phyloP scores from a whole-genome alignment of 2,797 vertebrate genomes.

The Lepus townsendii region DNA sequence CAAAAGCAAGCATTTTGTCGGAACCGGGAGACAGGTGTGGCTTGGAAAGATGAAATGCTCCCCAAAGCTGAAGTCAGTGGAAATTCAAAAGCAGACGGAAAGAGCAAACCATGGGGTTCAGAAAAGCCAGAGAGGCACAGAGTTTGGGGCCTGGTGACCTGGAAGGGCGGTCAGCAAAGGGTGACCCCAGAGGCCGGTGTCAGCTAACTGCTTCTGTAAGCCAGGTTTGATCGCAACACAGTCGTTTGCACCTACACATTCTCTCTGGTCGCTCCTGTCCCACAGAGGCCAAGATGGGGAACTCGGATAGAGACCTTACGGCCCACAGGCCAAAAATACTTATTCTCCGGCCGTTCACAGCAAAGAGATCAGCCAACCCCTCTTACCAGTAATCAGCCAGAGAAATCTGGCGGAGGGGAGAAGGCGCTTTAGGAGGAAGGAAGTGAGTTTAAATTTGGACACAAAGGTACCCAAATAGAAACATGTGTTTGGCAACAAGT shows the following conservation, averaged over 20 bases:
- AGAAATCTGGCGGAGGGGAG: slow-evolving; percentile 44
- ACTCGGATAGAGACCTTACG: background rate
- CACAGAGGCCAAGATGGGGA: background rate
- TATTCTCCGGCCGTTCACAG: background rate
- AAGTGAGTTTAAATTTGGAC: slow-evolving; percentile 79
- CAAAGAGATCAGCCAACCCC: slow-evolving; percentile 25
- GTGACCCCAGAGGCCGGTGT: background rate
- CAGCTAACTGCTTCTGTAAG: background rate
- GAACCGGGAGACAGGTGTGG: background rate
- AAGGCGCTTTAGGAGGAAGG: slow-evolving; percentile 69
- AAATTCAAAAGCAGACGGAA: slow-evolving; percentile 26
- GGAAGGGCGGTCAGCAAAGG: background rate
- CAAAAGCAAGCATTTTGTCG: background rate
- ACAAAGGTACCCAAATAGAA: slow-evolving; percentile 78
- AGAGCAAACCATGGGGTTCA: background rate
- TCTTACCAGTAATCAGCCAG: slow-evolving; percentile 62
- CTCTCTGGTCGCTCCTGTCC: background rate
- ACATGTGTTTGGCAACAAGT: slow-evolving; percentile 41
- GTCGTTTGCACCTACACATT: background rate
- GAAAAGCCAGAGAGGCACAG: background rate
- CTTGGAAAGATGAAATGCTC: background rate
- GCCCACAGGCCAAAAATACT: slow-evolving; percentile 33
- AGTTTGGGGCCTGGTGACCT: background rate
- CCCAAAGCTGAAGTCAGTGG: background rate
- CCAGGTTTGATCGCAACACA: slow-evolving; percentile 30